Conservation (phyloP, 1,140 invertebrate species). For the Brachionus rubens region DNA sequence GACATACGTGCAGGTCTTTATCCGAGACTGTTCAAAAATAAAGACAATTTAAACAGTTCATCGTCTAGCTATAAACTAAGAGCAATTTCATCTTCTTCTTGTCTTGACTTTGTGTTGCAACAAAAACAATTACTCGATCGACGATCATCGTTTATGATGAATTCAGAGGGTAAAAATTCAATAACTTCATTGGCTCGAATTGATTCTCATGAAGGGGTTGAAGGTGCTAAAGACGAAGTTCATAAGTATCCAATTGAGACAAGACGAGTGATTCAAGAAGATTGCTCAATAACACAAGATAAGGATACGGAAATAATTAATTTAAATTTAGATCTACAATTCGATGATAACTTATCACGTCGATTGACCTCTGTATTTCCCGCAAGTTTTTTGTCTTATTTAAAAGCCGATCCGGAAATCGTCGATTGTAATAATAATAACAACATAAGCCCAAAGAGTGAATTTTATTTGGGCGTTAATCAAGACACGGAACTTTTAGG, state of each 20-base stretch:
- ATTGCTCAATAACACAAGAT: too few species aligned
- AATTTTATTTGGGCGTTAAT: neutral
- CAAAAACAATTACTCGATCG: constrained; percentile 33
- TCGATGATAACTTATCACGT: neutral
- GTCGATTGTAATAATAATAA: too few species aligned
- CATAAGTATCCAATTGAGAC: neutral
- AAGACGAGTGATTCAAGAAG: neutral
- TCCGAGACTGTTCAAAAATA: constrained; percentile 34
- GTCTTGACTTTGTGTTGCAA: constrained; percentile 39
- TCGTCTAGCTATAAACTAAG: constrained; percentile 1
- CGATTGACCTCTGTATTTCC: constrained; percentile 5
- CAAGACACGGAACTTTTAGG: neutral
- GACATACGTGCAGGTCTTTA: constrained; percentile 41
- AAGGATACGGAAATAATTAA: neutral
- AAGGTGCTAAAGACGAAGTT: neutral
- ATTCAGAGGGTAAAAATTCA: neutral
- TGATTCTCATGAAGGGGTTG: neutral
- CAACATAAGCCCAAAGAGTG: too few species aligned
- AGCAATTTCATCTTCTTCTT: neutral
- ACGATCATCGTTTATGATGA: constrained; percentile 1
- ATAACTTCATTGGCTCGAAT: neutral
- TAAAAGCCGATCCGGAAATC: too few species aligned
- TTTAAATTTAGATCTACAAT: neutral
- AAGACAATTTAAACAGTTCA: neutral
- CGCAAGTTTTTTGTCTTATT: neutral